These are phyloP conservation scores for Charanyca ferruginea DNA, from an alignment of 2,888 invertebrate genomes.

Conservation along the genomic window DNA sequence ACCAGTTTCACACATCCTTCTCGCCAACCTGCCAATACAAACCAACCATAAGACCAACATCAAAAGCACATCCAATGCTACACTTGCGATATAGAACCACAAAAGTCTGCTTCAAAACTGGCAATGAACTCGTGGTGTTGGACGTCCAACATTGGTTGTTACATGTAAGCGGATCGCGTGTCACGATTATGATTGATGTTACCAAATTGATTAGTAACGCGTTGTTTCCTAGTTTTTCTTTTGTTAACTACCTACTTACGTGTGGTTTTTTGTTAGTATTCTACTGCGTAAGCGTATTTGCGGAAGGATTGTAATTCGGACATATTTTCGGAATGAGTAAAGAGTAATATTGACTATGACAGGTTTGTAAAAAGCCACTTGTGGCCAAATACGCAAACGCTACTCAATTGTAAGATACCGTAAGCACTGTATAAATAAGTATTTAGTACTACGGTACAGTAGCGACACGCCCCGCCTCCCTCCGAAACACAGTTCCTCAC, in stretches of 20 bases:
- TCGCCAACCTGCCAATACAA: slow-evolving; percentile 1
- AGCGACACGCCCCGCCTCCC: too few species aligned
- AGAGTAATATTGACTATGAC: background rate
- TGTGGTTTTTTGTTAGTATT: slow-evolving; percentile 47
- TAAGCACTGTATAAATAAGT: too few species aligned
- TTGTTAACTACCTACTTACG: slow-evolving; percentile 54
- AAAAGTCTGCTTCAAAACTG: background rate
- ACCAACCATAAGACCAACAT: background rate
- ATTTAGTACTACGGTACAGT: too few species aligned
- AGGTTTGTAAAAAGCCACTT: too few species aligned
- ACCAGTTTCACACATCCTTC: slow-evolving; percentile 20
- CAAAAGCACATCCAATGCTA: slow-evolving; percentile 3
- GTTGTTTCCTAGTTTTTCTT: slow-evolving; percentile 64
- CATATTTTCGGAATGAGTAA: slow-evolving; percentile 2
- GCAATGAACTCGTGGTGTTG: slow-evolving; percentile 12
- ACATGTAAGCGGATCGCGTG: slow-evolving; percentile 63
- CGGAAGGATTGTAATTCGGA: slow-evolving; percentile 39
- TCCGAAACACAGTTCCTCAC: too few species aligned
- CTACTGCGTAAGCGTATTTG: slow-evolving; percentile 47
- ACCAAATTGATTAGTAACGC: slow-evolving; percentile 65
- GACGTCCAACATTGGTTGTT: slow-evolving; percentile 35
- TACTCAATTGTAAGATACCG: too few species aligned
- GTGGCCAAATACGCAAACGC: too few species aligned
- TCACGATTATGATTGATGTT: slow-evolving; percentile 62
- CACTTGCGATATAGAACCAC: background rate